Conservation (phyloP, 2,888 invertebrate species). For the Mesoligia furuncula region DNA sequence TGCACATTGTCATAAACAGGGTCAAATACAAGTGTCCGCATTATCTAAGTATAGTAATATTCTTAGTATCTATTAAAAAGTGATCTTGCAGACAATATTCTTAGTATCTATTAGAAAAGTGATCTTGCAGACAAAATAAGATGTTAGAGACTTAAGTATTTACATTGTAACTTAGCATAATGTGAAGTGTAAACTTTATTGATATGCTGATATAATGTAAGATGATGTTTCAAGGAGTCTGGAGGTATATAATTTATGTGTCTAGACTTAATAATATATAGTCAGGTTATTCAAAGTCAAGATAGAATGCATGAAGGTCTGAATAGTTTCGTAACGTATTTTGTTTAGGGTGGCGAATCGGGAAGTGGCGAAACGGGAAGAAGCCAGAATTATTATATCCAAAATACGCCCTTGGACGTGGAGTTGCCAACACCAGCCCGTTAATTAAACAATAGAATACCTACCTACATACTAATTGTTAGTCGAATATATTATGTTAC, state of each 20-base stretch:
- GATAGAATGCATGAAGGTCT: no score
- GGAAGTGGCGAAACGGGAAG: no score
- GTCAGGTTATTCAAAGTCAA: neutral
- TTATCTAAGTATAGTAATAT: no score
- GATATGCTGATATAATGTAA: neutral
- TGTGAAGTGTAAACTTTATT: neutral
- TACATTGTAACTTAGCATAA: neutral
- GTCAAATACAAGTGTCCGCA: no score
- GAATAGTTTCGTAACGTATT: no score
- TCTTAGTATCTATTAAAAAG: no score
- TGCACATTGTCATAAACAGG: no score
- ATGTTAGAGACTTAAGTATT: neutral
- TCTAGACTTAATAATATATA: neutral
- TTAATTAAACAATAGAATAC: neutral
- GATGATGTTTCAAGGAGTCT: neutral
- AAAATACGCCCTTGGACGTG: no score
- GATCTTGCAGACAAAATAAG: neutral
- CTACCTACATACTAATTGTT: neutral
- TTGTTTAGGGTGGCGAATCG: no score
- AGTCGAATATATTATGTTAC: conserved; percentile 50
- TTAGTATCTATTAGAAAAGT: neutral
- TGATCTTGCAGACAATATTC: no score
- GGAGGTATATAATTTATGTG: neutral
- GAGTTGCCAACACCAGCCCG: no score
- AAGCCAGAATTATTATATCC: no score